Evolutionary conservation across 1,140 invertebrate genomes (phyloP), one percentile per base, ranked within the genome.

Genomic region (Zeugodacus cucurbitae): DNA sequence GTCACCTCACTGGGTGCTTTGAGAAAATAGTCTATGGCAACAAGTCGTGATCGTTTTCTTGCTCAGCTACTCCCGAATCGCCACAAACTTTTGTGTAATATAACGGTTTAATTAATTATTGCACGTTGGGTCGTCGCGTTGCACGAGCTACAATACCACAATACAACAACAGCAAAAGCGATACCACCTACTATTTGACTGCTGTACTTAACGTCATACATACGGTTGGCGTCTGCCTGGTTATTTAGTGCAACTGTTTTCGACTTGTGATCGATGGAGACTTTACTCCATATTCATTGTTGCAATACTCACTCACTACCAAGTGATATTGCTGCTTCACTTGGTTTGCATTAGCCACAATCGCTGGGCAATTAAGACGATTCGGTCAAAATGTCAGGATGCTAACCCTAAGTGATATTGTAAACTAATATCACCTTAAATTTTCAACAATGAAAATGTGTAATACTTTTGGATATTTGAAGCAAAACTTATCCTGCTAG

Each of bases 31-130:
- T n/a, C 48, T 14, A 67, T 20, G 11, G 54, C 59, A 48, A 3
- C 32, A 37, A 87, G 34, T 87, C 57, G 86, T 44, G 37, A 87
- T 44, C 57, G 34, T 37, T 87, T 44, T 6, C 86, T 37, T 59
- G 57, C 57, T 64, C 48, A 91, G 91, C 90, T 89, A 88, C 88
- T 78, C 37, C 88, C 74, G 88, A 87, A 82, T 82, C 44, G 37
- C 74, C 74, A 82, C 74, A 82, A 82, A 82, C 74, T 87, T 41
- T 78, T 92, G 91, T 92, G 91, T 92, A 92, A 92, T 92, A 91
- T 92, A 92, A 92, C 91, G 91, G 91, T 92, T 92, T 92, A 92
- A 92, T 92, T 92, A 92, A 92, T 92, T 92, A 92, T 91, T 82
- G 74, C 74, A 82, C 74, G 74, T 82, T 82, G 44, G 14, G 74